Evolutionary conservation across 2,797 vertebrate species (phyloP), one percentile per base, ranked within the genome.

Genomic region (Otus scops): DNA sequence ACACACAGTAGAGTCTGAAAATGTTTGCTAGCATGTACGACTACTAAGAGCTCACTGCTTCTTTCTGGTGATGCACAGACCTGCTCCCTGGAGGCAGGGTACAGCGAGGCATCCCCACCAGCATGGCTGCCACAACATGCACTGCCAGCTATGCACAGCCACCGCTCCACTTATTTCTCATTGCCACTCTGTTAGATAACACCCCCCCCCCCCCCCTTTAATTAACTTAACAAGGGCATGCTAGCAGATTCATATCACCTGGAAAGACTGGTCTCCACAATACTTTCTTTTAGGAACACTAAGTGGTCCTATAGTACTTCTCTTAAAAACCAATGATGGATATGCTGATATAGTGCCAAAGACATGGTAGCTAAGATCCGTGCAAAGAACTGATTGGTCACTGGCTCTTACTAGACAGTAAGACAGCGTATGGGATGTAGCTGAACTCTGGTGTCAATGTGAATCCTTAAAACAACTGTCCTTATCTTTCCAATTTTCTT

Each of bases 11-110:
- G 73, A 69, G 48, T 41, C 13, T 71, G 57, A 63, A 69, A 78
- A 67, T 2, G 11, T 74, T 54, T 89, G 20, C 10, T 67, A 45
- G 56, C 41, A 8, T 0, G 9, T 28, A 26, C 0, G 1, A 56
- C 27, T 22, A 48, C 0, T 21, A 19, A 64, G 38, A 63, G 28
- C 48, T 70, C 50, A 34, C 10, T 26, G 47, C 17, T 74, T 47
- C 60, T 18, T 56, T 48, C 61, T 63, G 56, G 41, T 16, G n/a
- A 36, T 4, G 57, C n/a, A 27, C 24, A 83, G 47, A 53, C 5
- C 38, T 47, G 56, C 20, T 57, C 26, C n/a, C 26, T 51, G 36
- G 21, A 65, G 59, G 39, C 59, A 71, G 54, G 28, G 59, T 21
- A 8, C 28, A 39, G 43, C 0, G 1, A 8, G 19, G 15, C 19